Base-by-base conservation (phyloP, 2,797 vertebrate species). In the Ceyx erithaca region DNA sequence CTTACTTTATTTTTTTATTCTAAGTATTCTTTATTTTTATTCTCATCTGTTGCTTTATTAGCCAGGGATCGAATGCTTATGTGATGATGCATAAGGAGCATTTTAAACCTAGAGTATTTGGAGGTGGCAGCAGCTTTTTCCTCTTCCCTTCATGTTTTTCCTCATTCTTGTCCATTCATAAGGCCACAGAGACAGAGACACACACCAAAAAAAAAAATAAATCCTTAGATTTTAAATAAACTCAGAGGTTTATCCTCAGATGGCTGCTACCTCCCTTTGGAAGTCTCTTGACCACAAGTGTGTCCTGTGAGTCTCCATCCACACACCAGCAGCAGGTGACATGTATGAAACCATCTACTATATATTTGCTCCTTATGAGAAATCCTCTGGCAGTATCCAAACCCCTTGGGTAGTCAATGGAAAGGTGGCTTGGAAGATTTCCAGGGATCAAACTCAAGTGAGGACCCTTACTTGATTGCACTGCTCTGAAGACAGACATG, bases 1-100 rank as follows among this genome's bases (percentile, higher is more conserved):
- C 77, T 88, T 73, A 46, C 85, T 70, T 89, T 48, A 70, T 81
- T 92, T 92, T 57, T 79, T 79, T 90, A 82, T 45, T 90, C 82
- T 40, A 14, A 40, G 4, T 40, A 40, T 40, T 40, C 37, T 40
- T 40, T 40, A 40, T 40, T 40, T 40, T 40, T 40, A 40, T 40
- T 40, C 14, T 14, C 35, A 67, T 68, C 20, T 21, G 30, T 7
- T 80, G 25, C 70, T 90, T 87, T 54, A 80, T 88, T 85, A 82
- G 30, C 73, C 8, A 8, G 40, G 33, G 71, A 91, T 88, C 75
- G 87, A 85, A 81, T 71, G 49, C 51, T 64, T 51, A 46, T 20
- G 17, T 66, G 68, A 31, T 0, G 0, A 67, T 25, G 31, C 61
- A 80, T 46, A 40, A 79, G 41, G 49, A 80, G 33, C 19, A 71